Evolutionary conservation across 2,113 vertebrate genomes (phyloP), one percentile per base, ranked within the genome.

Genomic region (Antennarius striatus): DNA sequence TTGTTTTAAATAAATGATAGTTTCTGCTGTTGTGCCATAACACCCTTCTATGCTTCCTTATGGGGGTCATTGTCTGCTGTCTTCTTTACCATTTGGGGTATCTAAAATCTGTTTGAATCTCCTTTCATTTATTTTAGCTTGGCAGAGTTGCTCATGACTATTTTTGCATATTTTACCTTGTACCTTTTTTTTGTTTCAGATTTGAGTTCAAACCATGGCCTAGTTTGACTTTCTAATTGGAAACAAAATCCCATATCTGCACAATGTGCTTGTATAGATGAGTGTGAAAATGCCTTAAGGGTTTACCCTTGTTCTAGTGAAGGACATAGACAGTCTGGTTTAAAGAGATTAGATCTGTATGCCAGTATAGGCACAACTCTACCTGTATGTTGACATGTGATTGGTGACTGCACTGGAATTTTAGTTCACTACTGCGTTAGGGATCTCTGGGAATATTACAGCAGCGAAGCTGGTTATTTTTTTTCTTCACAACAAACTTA

Each of bases 51-150:
- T 60, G 51, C 22, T 22, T 68, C 50, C 57, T 53, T 71, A 46
- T 66, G 40, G 40, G 28, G 72, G 46, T 64, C 42, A 58, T 47
- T 45, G 6, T 77, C 84, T 84, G 83, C 86, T 83, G 53, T 69
- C 47, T 62, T 45, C 39, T 2, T 80, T 88, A 79, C 84, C 86
- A 84, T 77, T 84, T 66, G 62, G 69, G 63, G 70, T 49, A 0
- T 17, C 14, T 32, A 15, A 1, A 4, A 2, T 3, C 13, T 8
- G 3, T 14, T 11, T 9, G 13, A 17, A 15, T 49, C 17, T 50
- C 5, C 17, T 50, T n/a, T 50, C 17, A 8, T 50, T 16, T 15
- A 4, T 1, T 16, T 50, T 16, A 3, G n/a, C n/a, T 17, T 50
- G 6, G 53, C 10, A 3, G 5, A 49, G 22, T 57, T 45, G 32